Percentiles rank a stretch among this genome's conserved stretches.
Evolutionary conservation across 92 coral and sea anemone genomes (phyloP).

Genomic region (Palythoa heliodiscus): DNA sequence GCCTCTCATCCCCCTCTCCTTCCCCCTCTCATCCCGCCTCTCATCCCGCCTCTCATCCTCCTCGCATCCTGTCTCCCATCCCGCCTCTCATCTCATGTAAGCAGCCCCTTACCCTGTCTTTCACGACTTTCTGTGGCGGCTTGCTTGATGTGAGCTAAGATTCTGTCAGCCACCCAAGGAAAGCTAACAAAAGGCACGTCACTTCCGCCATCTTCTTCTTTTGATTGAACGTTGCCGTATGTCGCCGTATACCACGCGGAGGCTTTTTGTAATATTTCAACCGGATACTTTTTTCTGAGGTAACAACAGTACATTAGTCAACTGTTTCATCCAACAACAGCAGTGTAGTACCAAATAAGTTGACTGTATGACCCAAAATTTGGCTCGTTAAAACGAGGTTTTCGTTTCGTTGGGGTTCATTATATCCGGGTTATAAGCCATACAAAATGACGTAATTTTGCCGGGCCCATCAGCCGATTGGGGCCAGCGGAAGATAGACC

Average conservation of each 20-base stretch:
- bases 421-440: no score
- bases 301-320: neutral
- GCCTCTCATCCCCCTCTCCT: no score
- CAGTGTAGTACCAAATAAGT: neutral
- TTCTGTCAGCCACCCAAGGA: constrained; percentile 82
- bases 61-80: no score
- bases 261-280: constrained; percentile 73
- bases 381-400: no score
- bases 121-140: constrained; percentile 24
- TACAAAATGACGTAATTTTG: no score
- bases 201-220: constrained; percentile 37
- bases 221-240: constrained; percentile 40
- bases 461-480: no score
- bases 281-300: constrained; percentile 40
- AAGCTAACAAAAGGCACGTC: constrained; percentile 58
- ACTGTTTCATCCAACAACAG: neutral
- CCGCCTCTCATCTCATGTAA: no score
- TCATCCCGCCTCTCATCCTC: no score
- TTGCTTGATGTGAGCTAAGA: constrained; percentile 70
- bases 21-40: no score
- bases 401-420: no score
- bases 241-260: constrained; percentile 94
- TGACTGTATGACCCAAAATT: no score
- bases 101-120: constrained; percentile 5
- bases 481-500: neutral